Conservation (phyloP, 2,113 vertebrate genomes). For the Pseudorhombus dupliciocellatus region DNA sequence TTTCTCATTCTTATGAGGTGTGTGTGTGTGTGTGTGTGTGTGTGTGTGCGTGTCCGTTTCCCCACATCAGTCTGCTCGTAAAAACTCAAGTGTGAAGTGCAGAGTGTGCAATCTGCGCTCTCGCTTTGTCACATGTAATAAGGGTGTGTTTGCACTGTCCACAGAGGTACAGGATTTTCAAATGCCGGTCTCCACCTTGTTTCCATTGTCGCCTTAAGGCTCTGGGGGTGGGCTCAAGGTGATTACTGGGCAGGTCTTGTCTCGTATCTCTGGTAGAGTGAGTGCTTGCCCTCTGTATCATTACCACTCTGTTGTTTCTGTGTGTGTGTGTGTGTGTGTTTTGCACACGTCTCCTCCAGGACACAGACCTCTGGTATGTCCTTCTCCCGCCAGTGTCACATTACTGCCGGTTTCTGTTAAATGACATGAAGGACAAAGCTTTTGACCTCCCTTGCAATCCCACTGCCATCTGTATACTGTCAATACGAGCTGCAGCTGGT, state of each 20-base stretch:
- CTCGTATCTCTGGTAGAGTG: slow-evolving; percentile 31
- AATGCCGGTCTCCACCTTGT: background rate
- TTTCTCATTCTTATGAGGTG: background rate
- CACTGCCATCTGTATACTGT: slow-evolving; percentile 25
- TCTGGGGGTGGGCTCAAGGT: slow-evolving; percentile 42
- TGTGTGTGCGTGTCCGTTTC: background rate
- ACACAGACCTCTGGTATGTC: slow-evolving; percentile 34
- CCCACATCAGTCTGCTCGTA: background rate
- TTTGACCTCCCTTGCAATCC: slow-evolving; percentile 7
- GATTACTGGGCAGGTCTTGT: slow-evolving; percentile 38
- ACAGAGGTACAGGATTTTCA: slow-evolving; percentile 33
- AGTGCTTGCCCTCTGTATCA: slow-evolving; percentile 16
- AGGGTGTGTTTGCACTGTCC: slow-evolving; percentile 61
- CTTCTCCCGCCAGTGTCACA: slow-evolving; percentile 8
- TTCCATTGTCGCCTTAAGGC: slow-evolving; percentile 13
- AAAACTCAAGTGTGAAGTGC: background rate
- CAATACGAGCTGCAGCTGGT: slow-evolving; percentile 23
- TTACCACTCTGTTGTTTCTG: no score
- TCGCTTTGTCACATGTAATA: slow-evolving; percentile 8
- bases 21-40: background rate
- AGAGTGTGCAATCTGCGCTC: background rate
- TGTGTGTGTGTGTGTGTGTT: slow-evolving; percentile 2
- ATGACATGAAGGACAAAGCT: slow-evolving; percentile 5
- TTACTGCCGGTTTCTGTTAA: slow-evolving; percentile 9
- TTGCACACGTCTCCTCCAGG: slow-evolving; percentile 17